Percentiles rank a stretch among this genome's conserved stretches.
These are phyloP conservation scores for Sisor rabdophorus DNA, from an alignment of 2,113 vertebrate genomes.

Conservation along the genomic window DNA sequence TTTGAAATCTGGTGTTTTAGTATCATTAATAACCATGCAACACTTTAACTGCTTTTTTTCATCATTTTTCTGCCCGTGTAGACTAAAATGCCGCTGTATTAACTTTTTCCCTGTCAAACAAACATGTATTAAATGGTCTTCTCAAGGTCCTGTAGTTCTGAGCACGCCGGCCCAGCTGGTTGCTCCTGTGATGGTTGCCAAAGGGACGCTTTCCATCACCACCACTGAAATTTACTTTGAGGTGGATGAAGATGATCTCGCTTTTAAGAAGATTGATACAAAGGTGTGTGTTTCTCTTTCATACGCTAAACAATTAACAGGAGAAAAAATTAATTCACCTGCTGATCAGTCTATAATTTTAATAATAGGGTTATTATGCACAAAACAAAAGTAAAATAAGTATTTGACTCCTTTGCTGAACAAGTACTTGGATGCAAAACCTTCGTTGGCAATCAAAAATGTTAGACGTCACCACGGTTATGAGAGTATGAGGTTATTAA, in stretches of 20 bases:
- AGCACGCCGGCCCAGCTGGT: conserved; percentile 93
- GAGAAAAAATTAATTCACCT: too few species aligned
- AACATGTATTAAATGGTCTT: conserved; percentile 33
- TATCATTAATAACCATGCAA: background rate
- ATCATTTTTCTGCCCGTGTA: background rate
- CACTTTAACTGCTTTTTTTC: background rate
- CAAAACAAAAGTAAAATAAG: too few species aligned
- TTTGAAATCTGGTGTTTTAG: background rate
- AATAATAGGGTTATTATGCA: too few species aligned
- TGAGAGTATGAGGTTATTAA: too few species aligned
- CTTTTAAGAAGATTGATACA: conserved; percentile 87
- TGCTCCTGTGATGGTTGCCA: conserved; percentile 87
- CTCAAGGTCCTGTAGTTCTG: conserved; percentile 91
- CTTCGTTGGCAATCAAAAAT: too few species aligned
- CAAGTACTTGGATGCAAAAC: too few species aligned
- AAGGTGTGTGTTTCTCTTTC: conserved; percentile 58
- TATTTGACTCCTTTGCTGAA: too few species aligned
- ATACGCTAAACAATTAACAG: background rate
- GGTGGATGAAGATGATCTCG: conserved; percentile 89
- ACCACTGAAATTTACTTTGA: conserved; percentile 98
- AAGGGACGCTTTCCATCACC: conserved; percentile 94
- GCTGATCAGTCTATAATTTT: too few species aligned
- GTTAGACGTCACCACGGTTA: too few species aligned
- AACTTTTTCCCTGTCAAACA: background rate
- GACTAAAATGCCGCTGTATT: background rate